Evolutionary conservation across 2,888 invertebrate species (phyloP), one percentile per base, ranked within the genome.

Genomic region (Rhamnusium bicolor): DNA sequence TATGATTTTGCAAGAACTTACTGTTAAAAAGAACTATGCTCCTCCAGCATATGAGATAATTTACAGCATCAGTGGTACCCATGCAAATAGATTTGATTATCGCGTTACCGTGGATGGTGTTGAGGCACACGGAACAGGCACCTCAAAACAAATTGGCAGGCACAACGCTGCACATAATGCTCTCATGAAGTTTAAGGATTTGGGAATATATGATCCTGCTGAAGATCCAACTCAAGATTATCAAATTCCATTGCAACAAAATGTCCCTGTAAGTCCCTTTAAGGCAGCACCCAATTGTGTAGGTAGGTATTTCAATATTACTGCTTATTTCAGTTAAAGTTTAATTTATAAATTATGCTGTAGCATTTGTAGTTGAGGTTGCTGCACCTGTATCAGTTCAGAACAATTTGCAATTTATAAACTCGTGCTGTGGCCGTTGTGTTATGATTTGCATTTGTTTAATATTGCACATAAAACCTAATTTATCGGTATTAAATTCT

Each of bases 1-100:
- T 5, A 92, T 93, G 51, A 90, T 92, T 2, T 87, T 93, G 14
- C 93, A 93, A 84, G 93, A 93, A 85, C 89, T 92, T 87, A 91
- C 92, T 87, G 88, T 91, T 4, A 91, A 92, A 79, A 85, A 88
- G 19, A 87, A 88, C 0, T 81, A 84, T 16, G 81, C 87, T 0
- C 92, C 92, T 0, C 91, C 91, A 1, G 84, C 84, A 69, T 94
- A 92, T 81, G 89, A 84, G 40, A 74, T 87, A 51, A 81, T 85
- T 2, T 56, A 71, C 16, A 78, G 80, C 60, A 79, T 81, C 69
- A 80, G 78, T 53, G 87, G 87, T 1, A 86, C 86, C 3, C 87
- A 88, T 65, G 80, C 84, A 81, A 90, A 90, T 85, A 87, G 90
- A 86, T 89, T 89, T 85, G 86, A 89, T 73, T 90, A 90, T 83